Evolutionary conservation across 2,113 vertebrate species (phyloP).

Genomic region (Cisticola juncidis): DNA sequence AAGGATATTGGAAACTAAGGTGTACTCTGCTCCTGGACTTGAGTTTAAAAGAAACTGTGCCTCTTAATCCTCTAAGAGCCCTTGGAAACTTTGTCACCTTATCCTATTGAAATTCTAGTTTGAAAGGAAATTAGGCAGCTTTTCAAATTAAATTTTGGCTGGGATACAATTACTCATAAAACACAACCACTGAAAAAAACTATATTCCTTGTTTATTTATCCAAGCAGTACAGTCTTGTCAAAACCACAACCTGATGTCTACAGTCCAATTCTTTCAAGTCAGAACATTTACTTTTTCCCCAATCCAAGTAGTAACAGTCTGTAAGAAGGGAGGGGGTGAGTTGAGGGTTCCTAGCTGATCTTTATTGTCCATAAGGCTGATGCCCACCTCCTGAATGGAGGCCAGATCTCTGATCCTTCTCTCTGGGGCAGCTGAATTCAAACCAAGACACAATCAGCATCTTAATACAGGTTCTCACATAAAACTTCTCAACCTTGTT

Average conservation of each 20-base stretch:
- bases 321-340: neutral
- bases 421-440: neutral
- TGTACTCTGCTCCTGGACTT: neutral
- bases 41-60: neutral
- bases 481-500: accelerated
- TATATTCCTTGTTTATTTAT: neutral
- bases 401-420: neutral
- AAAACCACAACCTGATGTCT: neutral
- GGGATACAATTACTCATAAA: neutral
- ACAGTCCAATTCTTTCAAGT: neutral
- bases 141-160: constrained; percentile 29
- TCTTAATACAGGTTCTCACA: neutral
- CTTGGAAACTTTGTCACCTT: neutral
- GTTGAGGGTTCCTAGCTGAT: neutral
- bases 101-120: constrained; percentile 25
- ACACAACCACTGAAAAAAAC: neutral
- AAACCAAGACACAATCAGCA: neutral
- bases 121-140: constrained; percentile 19
- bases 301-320: neutral
- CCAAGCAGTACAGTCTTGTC: neutral
- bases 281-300: neutral
- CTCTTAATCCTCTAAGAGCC: neutral
- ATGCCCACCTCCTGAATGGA: neutral
- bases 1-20: neutral
- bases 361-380: accelerated